Evolutionary conservation across 2,888 invertebrate genomes (phyloP).

Genomic region (Oscheius onirici): DNA sequence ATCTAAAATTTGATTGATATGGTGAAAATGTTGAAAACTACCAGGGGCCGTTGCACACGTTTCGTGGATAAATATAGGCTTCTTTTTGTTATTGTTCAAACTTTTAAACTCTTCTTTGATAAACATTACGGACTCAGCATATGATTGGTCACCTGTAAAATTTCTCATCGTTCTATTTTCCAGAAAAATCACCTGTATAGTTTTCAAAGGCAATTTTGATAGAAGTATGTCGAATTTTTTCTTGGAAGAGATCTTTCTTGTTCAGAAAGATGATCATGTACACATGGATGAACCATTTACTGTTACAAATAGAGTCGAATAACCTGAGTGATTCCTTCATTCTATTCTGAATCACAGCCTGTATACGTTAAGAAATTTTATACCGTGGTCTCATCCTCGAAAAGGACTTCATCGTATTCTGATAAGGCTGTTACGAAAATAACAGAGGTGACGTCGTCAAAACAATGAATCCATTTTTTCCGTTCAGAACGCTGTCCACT

Average conservation of each 20-base stretch:
- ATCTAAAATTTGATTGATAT: too few relatives aligned
- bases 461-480: slow-evolving; percentile 70
- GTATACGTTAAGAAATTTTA: slow-evolving; percentile 51
- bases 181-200: slow-evolving; percentile 57
- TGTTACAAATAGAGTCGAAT: slow-evolving; percentile 70
- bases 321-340: slow-evolving; percentile 70
- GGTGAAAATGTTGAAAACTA: too few relatives aligned
- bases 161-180: neutral
- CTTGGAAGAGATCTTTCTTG: slow-evolving; percentile 68
- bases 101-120: slow-evolving; percentile 63
- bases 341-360: slow-evolving; percentile 61
- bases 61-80: slow-evolving; percentile 62
- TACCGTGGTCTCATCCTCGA: slow-evolving; percentile 99
- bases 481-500: slow-evolving; percentile 63
- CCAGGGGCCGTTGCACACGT: slow-evolving; percentile 69
- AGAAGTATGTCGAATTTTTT: slow-evolving; percentile 60
- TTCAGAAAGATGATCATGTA: slow-evolving; percentile 69
- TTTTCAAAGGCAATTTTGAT: slow-evolving; percentile 65
- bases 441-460: slow-evolving; percentile 76
- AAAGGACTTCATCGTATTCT: slow-evolving; percentile 81
- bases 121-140: slow-evolving; percentile 62
- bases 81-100: slow-evolving; percentile 62
- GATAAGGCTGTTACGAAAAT: slow-evolving; percentile 99
- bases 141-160: slow-evolving; percentile 61
- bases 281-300: slow-evolving; percentile 69